phyloP scores from a whole-genome alignment of 2,888 invertebrate species.

The Beris chalybata region DNA sequence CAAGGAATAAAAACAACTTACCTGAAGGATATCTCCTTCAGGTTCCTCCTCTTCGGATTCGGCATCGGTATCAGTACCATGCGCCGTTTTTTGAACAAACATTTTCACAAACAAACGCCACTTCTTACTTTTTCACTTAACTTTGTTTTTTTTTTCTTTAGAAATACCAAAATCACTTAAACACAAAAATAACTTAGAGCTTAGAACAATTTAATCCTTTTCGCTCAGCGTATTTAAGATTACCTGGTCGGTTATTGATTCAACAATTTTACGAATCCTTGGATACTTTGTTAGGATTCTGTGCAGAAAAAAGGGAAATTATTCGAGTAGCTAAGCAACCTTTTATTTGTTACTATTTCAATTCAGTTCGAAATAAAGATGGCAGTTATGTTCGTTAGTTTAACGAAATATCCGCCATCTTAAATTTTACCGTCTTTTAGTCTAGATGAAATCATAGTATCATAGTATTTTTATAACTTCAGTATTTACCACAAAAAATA shows the following conservation, averaged over 20 bases:
- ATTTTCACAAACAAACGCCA: constrained; percentile 48
- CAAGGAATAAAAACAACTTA: constrained; percentile 37
- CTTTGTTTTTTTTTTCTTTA: neutral
- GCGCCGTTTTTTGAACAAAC: constrained; percentile 63
- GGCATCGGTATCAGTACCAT: constrained; percentile 59
- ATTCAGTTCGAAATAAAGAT: too few relatives aligned
- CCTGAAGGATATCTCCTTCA: constrained; percentile 54
- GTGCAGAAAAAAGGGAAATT: neutral
- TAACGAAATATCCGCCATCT: too few relatives aligned
- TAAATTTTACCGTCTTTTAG: too few relatives aligned
- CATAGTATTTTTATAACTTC: too few relatives aligned
- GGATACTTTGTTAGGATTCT: constrained; percentile 2
- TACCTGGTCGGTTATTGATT: constrained; percentile 13
- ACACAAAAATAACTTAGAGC: neutral
- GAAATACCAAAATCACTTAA: neutral
- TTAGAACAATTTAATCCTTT: neutral
- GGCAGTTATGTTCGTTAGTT: too few relatives aligned
- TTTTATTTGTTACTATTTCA: too few relatives aligned
- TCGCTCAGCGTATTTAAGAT: neutral
- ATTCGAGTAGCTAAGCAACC: neutral
- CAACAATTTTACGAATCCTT: constrained; percentile 1
- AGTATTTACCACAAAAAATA: too few relatives aligned
- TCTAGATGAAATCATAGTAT: too few relatives aligned
- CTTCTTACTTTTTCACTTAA: neutral
- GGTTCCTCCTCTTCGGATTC: constrained; percentile 64